Evolutionary conservation across 2,888 invertebrate genomes (phyloP).

Genomic region (Bombylius major): DNA sequence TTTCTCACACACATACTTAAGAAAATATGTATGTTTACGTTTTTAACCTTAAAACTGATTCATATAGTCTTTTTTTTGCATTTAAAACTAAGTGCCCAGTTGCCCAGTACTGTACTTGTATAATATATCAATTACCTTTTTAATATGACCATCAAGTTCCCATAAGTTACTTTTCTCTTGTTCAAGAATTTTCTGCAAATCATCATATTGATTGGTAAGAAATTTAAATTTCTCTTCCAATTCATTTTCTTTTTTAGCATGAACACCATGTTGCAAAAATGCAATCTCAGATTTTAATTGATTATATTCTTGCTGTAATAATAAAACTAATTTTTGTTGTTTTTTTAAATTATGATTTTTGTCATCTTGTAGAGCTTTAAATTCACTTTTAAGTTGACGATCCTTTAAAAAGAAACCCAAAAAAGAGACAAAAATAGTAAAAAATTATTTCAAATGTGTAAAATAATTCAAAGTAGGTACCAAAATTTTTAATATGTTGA

Average conservation of each 20-base stretch:
- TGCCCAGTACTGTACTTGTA: too few relatives aligned
- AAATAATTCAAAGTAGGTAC: too few relatives aligned
- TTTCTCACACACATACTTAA: too few relatives aligned
- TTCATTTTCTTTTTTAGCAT: slow-evolving; percentile 27
- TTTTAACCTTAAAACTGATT: too few relatives aligned
- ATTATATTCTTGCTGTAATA: slow-evolving; percentile 30
- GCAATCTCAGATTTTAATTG: slow-evolving; percentile 26
- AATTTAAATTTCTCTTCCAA: slow-evolving; percentile 6
- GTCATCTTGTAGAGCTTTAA: slow-evolving; percentile 27
- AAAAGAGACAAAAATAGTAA: too few relatives aligned
- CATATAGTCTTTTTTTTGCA: too few relatives aligned
- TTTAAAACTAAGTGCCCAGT: too few relatives aligned
- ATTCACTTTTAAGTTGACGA: slow-evolving; percentile 23
- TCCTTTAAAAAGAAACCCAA: neutral
- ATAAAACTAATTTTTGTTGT: slow-evolving; percentile 30
- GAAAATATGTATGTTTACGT: too few relatives aligned
- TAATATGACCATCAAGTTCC: slow-evolving; percentile 42
- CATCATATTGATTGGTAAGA: slow-evolving; percentile 18
- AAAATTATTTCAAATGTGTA: too few relatives aligned
- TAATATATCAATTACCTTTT: slow-evolving; percentile 22
- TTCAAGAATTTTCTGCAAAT: slow-evolving; percentile 23
- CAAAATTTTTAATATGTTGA: too few relatives aligned
- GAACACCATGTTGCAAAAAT: slow-evolving; percentile 28
- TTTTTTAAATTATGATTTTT: slow-evolving; percentile 30
- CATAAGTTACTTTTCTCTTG: slow-evolving; percentile 28